Conservation (phyloP, 2,113 vertebrate species). For the Muscicapa adusta region DNA sequence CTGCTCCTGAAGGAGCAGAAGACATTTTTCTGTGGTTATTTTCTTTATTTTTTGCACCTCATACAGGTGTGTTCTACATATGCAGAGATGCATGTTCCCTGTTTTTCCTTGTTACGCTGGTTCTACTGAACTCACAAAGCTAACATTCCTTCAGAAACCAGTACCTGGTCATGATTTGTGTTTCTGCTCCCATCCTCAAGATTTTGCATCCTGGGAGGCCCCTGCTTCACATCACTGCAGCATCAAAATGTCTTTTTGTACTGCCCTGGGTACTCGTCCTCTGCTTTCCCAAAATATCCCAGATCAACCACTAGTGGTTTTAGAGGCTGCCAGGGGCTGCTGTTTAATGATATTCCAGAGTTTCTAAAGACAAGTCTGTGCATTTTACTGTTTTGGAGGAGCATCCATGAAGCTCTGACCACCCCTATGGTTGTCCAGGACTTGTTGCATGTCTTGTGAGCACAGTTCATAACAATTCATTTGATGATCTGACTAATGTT, state of each 20-base stretch:
- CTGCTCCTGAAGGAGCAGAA: background rate
- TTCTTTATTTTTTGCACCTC: background rate
- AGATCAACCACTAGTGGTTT: background rate
- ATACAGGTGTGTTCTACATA: background rate
- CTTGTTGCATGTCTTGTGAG: background rate
- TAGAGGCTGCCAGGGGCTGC: background rate
- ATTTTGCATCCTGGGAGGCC: background rate
- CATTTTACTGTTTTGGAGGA: background rate
- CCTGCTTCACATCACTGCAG: background rate
- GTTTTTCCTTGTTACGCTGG: background rate
- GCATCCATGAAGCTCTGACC: background rate
- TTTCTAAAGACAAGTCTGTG: background rate
- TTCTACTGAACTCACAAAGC: background rate
- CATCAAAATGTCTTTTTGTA: background rate
- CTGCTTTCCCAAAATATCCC: background rate
- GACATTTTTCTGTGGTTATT: background rate
- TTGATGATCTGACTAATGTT: background rate
- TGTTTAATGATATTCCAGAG: background rate
- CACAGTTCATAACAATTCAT: background rate
- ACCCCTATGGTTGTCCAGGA: background rate
- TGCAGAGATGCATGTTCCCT: background rate
- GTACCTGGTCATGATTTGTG: background rate
- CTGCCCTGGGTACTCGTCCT: background rate
- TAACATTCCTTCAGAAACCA: background rate
- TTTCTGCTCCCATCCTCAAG: background rate